phyloP scores from a whole-genome alignment of 2,888 invertebrate genomes.

The Troides oblongomaculatus region DNA sequence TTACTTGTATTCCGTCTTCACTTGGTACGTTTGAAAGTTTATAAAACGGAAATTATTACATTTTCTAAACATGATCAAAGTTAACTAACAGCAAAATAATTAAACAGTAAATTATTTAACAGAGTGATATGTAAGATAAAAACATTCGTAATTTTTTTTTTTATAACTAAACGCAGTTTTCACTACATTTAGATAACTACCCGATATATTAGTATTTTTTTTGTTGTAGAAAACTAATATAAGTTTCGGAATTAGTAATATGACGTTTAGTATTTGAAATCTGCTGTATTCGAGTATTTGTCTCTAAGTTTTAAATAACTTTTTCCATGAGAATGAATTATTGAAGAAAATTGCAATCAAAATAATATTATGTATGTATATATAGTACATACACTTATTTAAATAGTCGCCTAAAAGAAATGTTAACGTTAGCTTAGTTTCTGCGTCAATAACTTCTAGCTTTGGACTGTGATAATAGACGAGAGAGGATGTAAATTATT shows the following conservation, averaged over 20 bases:
- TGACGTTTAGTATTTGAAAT: neutral
- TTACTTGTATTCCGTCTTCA: neutral
- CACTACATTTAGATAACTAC: neutral
- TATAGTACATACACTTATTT: neutral
- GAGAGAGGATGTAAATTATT: constrained; percentile 54
- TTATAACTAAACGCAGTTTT: neutral
- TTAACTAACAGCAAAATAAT: neutral
- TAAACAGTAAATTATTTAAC: neutral
- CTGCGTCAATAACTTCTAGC: constrained; percentile 44
- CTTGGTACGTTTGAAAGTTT: neutral
- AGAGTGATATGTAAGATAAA: neutral
- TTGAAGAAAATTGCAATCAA: neutral
- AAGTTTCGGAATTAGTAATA: neutral
- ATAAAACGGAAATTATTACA: neutral
- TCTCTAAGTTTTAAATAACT: neutral
- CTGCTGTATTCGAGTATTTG: neutral
- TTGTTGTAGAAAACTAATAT: neutral
- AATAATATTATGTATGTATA: no score
- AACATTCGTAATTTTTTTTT: neutral
- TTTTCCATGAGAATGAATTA: neutral
- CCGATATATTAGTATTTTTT: no score
- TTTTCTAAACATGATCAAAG: no score
- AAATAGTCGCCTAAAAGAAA: neutral
- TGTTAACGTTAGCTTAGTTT: neutral
- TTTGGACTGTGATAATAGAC: constrained; percentile 74